phyloP scores from a whole-genome alignment of 2,888 invertebrate genomes.

The Microctonus brassicae region DNA sequence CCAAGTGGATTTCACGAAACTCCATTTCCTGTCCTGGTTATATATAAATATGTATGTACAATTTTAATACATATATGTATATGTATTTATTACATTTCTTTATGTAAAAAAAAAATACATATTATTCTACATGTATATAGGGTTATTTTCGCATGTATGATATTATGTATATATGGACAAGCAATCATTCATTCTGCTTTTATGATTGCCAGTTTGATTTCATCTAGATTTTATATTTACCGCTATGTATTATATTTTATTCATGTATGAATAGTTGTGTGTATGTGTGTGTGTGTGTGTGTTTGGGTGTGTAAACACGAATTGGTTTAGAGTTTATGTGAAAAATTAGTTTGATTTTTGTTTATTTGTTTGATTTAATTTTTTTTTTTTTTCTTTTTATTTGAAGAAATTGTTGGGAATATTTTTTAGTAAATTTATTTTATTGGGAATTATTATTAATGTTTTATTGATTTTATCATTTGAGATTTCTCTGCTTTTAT shows the following conservation, averaged over 20 bases:
- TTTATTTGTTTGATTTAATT: too few species aligned
- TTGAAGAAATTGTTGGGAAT: not conserved
- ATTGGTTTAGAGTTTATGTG: too few species aligned
- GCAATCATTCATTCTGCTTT: conserved; percentile 15
- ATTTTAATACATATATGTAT: not conserved
- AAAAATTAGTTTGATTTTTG: too few species aligned
- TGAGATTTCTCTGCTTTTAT: too few species aligned
- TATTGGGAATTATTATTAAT: too few species aligned
- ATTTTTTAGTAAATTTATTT: too few species aligned
- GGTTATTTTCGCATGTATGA: conserved; percentile 1
- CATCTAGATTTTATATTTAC: conserved; percentile 25
- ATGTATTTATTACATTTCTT: not conserved
- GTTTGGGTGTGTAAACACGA: not conserved
- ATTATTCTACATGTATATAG: conserved; percentile 21
- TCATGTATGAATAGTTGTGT: too few species aligned
- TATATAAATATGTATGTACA: not conserved
- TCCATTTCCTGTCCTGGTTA: conserved; percentile 36
- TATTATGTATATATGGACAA: conserved; percentile 11
- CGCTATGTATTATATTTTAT: not conserved
- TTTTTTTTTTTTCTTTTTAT: not conserved
- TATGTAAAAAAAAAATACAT: conserved; percentile 17
- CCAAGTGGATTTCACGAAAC: conserved; percentile 38
- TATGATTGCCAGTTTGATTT: conserved; percentile 26
- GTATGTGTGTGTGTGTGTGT: not conserved
- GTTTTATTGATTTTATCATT: too few species aligned